These are phyloP conservation scores for Sebastes taczanowskii DNA, from an alignment of 2,797 vertebrate genomes.

Conservation along the genomic window DNA sequence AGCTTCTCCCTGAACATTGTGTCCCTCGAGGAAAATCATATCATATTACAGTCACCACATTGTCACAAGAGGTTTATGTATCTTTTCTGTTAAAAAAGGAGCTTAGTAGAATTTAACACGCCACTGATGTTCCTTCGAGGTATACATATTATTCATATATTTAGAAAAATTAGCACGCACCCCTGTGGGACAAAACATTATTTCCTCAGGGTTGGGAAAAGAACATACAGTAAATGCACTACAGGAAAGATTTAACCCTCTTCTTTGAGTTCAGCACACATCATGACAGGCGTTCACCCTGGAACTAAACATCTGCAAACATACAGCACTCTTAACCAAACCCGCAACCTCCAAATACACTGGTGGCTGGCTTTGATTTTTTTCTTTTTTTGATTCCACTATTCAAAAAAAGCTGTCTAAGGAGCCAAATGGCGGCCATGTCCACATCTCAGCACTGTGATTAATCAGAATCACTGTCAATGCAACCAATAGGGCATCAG, in stretches of 20 bases:
- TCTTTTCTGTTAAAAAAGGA: background rate
- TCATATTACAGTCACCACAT: slow-evolving; percentile 1
- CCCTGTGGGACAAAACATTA: background rate
- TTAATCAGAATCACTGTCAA: slow-evolving; percentile 29
- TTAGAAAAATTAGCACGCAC: background rate
- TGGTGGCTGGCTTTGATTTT: slow-evolving; percentile 30
- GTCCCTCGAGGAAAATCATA: slow-evolving; percentile 8
- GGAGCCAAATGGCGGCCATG: slow-evolving; percentile 18
- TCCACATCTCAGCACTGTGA: slow-evolving; percentile 2
- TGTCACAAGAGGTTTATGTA: slow-evolving; percentile 15
- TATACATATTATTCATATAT: background rate
- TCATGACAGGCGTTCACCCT: slow-evolving; percentile 52
- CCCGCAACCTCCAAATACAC: slow-evolving; percentile 57
- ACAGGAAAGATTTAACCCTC: slow-evolving; percentile 36
- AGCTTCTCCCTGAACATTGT: slow-evolving; percentile 6
- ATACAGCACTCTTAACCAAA: slow-evolving; percentile 48
- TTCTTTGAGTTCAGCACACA: slow-evolving; percentile 53
- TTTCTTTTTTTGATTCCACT: background rate
- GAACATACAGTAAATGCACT: background rate
- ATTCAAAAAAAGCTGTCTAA: slow-evolving; percentile 19
- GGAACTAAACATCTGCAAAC: slow-evolving; percentile 65
- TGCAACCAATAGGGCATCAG: background rate
- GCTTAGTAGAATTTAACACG: background rate
- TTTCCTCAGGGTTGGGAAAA: slow-evolving; percentile 13
- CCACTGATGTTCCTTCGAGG: background rate